phyloP scores from a whole-genome alignment of 2,113 vertebrate genomes.

The Cairina moschata region DNA sequence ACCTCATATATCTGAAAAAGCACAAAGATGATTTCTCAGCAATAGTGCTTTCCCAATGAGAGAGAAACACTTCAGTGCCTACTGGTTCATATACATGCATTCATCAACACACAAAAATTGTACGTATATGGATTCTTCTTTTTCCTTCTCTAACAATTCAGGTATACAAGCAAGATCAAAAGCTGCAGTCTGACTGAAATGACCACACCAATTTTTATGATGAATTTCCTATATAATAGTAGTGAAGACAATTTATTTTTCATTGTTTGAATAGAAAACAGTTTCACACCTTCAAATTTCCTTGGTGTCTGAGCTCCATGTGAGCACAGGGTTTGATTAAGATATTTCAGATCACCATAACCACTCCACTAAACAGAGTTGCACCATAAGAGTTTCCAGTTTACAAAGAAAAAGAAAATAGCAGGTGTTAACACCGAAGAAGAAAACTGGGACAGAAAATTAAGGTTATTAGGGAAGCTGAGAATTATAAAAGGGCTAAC shows the following conservation, averaged over 20 bases:
- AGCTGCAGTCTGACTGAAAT: background rate
- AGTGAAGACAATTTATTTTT: background rate
- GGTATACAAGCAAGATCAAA: background rate
- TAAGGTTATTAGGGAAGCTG: conserved; percentile 27
- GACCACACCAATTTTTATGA: background rate
- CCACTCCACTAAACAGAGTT: background rate
- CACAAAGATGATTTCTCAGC: background rate
- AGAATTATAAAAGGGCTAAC: conserved; percentile 31
- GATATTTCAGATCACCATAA: background rate
- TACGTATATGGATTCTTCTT: background rate
- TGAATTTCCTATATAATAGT: background rate
- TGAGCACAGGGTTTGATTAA: background rate
- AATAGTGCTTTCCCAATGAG: background rate
- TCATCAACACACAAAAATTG: background rate
- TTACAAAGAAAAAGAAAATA: conserved; percentile 23
- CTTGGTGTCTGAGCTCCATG: background rate
- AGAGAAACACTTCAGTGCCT: background rate
- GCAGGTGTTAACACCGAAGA: conserved; percentile 7
- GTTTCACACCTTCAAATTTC: background rate
- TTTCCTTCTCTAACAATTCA: background rate
- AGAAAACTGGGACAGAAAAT: conserved; percentile 32
- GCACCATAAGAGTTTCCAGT: background rate
- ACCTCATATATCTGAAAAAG: background rate
- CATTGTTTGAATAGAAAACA: background rate
- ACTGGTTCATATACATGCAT: background rate